phyloP scores from a whole-genome alignment of 2,888 invertebrate species.

The Halictus quadricinctus region DNA sequence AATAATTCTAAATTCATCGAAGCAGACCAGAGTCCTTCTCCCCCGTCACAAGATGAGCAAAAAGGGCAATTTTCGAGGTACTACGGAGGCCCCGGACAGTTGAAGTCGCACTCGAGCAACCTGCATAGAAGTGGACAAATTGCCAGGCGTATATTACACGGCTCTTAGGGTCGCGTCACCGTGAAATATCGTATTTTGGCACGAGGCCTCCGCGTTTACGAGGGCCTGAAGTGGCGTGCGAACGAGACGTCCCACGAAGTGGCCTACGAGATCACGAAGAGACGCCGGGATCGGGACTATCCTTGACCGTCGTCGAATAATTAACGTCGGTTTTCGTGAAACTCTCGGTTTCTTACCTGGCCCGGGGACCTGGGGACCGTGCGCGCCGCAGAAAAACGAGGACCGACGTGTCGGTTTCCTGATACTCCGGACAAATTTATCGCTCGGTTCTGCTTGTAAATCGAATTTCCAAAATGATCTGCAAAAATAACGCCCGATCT shows the following conservation, averaged over 20 bases:
- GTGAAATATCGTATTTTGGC: slow-evolving; percentile 80
- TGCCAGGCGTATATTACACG: slow-evolving; percentile 78
- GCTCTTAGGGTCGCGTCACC: slow-evolving; percentile 71
- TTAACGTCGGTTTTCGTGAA: slow-evolving; percentile 67
- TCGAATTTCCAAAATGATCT: slow-evolving; percentile 30
- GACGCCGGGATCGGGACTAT: slow-evolving; percentile 45
- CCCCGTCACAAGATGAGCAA: background rate
- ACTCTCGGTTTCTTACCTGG: slow-evolving; percentile 58
- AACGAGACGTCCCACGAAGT: slow-evolving; percentile 58
- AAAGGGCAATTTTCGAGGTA: background rate
- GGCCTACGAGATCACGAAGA: slow-evolving; percentile 26
- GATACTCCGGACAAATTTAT: slow-evolving; percentile 61
- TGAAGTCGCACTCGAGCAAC: slow-evolving; percentile 62
- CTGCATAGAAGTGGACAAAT: slow-evolving; percentile 77
- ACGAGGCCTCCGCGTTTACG: slow-evolving; percentile 65
- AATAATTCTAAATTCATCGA: background rate
- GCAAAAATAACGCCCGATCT: background rate
- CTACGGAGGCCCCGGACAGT: slow-evolving; percentile 18
- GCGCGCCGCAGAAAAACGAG: slow-evolving; percentile 12
- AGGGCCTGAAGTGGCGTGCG: slow-evolving; percentile 53
- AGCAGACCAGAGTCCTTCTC: background rate
- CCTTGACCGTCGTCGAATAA: slow-evolving; percentile 70
- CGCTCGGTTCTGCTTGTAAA: slow-evolving; percentile 70
- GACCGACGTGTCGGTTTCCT: slow-evolving; percentile 28
- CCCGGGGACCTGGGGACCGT: slow-evolving; percentile 1